These are phyloP conservation scores for Erebia ligea DNA, from an alignment of 2,888 invertebrate genomes.

Conservation along the genomic window DNA sequence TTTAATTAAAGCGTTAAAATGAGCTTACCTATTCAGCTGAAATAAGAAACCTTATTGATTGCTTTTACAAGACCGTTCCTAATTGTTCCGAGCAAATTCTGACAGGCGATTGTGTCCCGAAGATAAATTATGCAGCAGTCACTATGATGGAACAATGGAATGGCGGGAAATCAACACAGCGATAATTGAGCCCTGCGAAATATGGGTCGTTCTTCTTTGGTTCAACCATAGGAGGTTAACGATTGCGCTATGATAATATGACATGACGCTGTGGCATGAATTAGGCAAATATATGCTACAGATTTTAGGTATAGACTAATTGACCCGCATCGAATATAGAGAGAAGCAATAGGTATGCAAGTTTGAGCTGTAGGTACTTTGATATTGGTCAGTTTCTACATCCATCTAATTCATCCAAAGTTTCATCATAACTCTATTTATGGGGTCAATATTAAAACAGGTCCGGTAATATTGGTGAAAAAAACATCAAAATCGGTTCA, in stretches of 20 bases:
- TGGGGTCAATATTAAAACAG: too few species aligned
- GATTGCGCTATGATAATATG: not conserved
- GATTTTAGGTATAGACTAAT: too few species aligned
- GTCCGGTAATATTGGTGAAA: too few species aligned
- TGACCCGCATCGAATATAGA: too few species aligned
- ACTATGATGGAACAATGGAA: conserved; percentile 2
- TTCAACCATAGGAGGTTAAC: not conserved
- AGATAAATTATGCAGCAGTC: conserved; percentile 51
- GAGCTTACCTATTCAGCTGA: not conserved
- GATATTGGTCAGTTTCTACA: too few species aligned
- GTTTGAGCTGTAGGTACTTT: too few species aligned
- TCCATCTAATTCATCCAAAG: too few species aligned
- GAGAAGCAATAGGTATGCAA: too few species aligned
- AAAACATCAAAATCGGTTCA: too few species aligned
- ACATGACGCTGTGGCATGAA: not conserved
- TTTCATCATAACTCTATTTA: too few species aligned
- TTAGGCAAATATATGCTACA: too few species aligned
- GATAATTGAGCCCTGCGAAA: not conserved
- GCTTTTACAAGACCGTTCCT: conserved; percentile 57
- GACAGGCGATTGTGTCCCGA: conserved; percentile 59
- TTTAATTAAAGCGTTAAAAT: not conserved
- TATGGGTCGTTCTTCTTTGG: not conserved
- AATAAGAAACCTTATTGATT: conserved; percentile 60
- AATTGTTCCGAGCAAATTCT: conserved; percentile 65
- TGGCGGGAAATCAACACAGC: conserved; percentile 1